Percentiles rank a stretch among this genome's conserved stretches.
Evolutionary conservation across 2,888 invertebrate genomes (phyloP).

Genomic region (Eustalomyia histrio): DNA sequence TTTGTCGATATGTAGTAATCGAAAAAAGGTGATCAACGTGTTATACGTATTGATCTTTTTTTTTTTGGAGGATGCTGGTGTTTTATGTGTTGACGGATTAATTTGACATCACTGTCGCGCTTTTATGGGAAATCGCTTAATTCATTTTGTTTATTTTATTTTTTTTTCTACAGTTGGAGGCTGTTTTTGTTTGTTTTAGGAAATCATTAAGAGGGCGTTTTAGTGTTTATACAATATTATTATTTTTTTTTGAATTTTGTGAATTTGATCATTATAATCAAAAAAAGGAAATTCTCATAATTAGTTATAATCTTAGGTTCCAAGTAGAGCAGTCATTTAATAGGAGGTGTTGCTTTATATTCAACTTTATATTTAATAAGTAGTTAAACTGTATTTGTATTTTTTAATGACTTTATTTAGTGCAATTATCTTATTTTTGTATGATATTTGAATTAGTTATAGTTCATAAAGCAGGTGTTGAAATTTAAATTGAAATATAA

Average conservation of each 20-base stretch:
- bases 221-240: conserved; percentile 44
- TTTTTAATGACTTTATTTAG: conserved; percentile 76
- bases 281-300: conserved; percentile 77
- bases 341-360: conserved; percentile 41
- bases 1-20: conserved; percentile 65
- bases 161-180: conserved; percentile 38
- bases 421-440: conserved; percentile 30
- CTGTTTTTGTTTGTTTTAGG: conserved; percentile 56
- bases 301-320: conserved; percentile 72
- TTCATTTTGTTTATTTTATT: conserved; percentile 25
- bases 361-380: conserved; percentile 53
- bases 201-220: conserved; percentile 61
- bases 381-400: conserved; percentile 63
- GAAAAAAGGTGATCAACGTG: conserved; percentile 58
- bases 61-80: conserved; percentile 26
- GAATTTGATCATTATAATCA: conserved; percentile 52
- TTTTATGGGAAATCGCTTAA: conserved; percentile 62
- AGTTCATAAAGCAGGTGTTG: conserved; percentile 38
- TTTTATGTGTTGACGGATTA: conserved; percentile 62
- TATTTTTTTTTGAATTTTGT: conserved; percentile 29
- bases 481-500: neutral
- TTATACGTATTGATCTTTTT: conserved; percentile 7
- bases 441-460: neutral
- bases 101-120: conserved; percentile 63
- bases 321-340: conserved; percentile 28